A percentile compares a stretch with the other conserved stretches of the same genome.
phyloP scores from a whole-genome alignment of 2,113 vertebrate genomes.

The Pionites leucogaster region DNA sequence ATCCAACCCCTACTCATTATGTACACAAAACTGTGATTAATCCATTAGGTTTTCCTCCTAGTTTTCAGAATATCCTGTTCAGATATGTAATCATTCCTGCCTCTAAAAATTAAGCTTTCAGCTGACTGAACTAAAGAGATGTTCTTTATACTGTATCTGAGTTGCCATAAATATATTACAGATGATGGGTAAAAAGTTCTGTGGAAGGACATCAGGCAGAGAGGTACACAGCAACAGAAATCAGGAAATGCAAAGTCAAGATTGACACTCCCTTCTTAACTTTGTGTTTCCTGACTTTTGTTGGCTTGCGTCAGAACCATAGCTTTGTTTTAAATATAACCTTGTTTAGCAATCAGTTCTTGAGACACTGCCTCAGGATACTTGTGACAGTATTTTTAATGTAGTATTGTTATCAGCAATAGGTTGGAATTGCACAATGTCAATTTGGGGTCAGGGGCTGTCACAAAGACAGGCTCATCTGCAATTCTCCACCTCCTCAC shows the following conservation, averaged over 20 bases:
- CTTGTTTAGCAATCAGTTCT: background rate
- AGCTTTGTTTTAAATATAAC: constrained; percentile 10
- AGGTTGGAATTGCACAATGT: background rate
- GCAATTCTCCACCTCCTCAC: background rate
- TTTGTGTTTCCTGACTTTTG: constrained; percentile 36
- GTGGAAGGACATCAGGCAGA: background rate
- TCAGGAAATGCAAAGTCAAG: background rate
- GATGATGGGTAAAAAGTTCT: background rate
- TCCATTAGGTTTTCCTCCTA: constrained; percentile 59
- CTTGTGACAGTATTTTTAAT: background rate
- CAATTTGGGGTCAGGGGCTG: background rate
- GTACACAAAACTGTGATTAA: constrained; percentile 34
- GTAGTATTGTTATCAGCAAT: background rate
- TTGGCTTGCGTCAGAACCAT: background rate
- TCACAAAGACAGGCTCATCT: background rate
- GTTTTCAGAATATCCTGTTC: constrained; percentile 51
- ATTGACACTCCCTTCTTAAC: background rate
- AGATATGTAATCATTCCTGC: constrained; percentile 38
- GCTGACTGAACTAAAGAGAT: constrained; percentile 12
- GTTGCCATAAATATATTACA: background rate
- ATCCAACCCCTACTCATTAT: constrained; percentile 43
- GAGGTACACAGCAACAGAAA: background rate
- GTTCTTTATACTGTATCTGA: background rate
- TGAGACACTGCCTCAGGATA: background rate
- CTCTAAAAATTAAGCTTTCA: constrained; percentile 51